Evolutionary conservation across 1,140 invertebrate species (phyloP).

Genomic region (Belonocnema kinseyi): DNA sequence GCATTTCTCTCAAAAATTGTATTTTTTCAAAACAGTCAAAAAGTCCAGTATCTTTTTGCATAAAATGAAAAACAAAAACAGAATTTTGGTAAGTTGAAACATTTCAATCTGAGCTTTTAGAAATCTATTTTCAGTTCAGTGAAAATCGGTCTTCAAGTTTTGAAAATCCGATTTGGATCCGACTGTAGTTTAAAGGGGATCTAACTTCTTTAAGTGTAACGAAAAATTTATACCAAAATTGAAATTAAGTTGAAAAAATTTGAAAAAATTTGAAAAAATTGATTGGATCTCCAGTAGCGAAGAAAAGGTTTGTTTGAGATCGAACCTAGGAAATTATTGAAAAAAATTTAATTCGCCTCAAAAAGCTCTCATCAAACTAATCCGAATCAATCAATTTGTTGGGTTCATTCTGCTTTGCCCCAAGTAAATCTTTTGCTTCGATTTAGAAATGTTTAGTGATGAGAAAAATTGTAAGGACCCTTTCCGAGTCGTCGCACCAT

Average conservation of each 20-base stretch:
- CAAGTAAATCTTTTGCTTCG: neutral
- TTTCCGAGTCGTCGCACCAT: slow-evolving; percentile 7
- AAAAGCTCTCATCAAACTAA: neutral
- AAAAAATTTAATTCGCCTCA: neutral
- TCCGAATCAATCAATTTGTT: slow-evolving; percentile 1
- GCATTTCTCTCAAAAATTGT: neutral
- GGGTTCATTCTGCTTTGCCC: neutral
- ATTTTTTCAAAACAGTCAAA: neutral
- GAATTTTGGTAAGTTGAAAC: neutral
- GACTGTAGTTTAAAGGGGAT: too few relatives aligned
- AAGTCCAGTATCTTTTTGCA: too few relatives aligned
- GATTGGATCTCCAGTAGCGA: neutral
- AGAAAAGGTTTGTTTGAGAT: slow-evolving; percentile 13
- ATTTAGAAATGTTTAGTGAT: neutral
- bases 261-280: neutral
- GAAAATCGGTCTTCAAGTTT: slow-evolving; percentile 1
- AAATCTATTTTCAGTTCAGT: neutral
- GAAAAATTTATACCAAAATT: too few relatives aligned
- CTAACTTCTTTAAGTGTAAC: too few relatives aligned
- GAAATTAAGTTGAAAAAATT: neutral
- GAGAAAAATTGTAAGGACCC: neutral
- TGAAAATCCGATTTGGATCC: neutral
- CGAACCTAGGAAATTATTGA: neutral
- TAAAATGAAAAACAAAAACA: neutral
- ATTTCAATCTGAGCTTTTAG: neutral